These are phyloP conservation scores for Bradypodion ventrale DNA, from an alignment of 2,797 vertebrate species.

Conservation along the genomic window DNA sequence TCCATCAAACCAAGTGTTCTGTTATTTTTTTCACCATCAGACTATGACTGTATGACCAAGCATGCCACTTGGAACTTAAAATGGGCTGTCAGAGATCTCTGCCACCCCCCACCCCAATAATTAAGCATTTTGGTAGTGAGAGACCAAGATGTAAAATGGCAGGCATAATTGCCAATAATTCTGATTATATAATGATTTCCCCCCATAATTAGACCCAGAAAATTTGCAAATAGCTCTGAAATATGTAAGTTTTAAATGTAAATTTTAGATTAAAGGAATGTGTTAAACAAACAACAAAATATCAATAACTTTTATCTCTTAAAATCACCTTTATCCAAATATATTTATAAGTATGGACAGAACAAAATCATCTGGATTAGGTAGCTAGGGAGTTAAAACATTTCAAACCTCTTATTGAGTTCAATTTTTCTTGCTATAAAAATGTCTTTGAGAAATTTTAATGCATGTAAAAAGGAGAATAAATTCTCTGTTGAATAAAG, in stretches of 20 bases:
- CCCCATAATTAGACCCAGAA: constrained; percentile 2
- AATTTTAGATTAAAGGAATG: neutral
- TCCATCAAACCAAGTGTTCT: no score
- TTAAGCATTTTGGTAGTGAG: constrained; percentile 1
- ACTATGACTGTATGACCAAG: no score
- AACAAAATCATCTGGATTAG: neutral
- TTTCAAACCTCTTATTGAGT: neutral
- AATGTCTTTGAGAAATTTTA: constrained; percentile 3
- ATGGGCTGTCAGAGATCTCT: neutral
- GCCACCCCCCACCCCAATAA: no score
- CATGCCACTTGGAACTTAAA: neutral
- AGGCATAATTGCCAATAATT: constrained; percentile 6
- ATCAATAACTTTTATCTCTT: neutral
- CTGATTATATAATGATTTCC: neutral
- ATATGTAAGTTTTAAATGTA: neutral
- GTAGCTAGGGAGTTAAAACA: constrained; percentile 1
- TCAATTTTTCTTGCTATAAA: constrained; percentile 6
- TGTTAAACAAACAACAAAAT: neutral
- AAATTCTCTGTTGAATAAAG: constrained; percentile 9
- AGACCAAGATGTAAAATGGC: constrained; percentile 6
- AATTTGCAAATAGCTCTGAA: constrained; percentile 9
- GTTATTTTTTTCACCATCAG: no score
- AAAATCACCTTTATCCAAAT: neutral
- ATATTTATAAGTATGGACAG: neutral
- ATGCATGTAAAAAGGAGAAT: neutral